A percentile compares a stretch with the other conserved stretches of the same genome.
Conservation (phyloP, 2,888 invertebrate genomes). For the Pardosa pseudoannulata region DNA sequence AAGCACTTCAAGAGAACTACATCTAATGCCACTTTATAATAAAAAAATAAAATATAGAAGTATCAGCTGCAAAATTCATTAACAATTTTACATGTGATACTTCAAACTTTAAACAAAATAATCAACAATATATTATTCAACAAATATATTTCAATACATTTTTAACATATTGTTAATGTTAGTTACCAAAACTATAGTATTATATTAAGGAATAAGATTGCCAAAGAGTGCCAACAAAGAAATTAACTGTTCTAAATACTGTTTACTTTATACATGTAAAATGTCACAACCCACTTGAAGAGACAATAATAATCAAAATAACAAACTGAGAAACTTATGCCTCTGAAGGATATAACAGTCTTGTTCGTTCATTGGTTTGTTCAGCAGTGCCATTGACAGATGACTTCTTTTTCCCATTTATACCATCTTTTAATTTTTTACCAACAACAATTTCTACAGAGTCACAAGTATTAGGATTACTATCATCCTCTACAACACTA, state of each 20-base stretch:
- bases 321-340: conserved; percentile 24
- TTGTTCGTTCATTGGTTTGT: conserved; percentile 68
- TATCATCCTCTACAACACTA: conserved; percentile 65
- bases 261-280: not conserved
- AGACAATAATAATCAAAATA: not conserved
- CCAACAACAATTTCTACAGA: conserved; percentile 55
- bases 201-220: not conserved
- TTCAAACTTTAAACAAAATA: conserved; percentile 1
- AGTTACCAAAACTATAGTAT: not conserved
- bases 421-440: conserved; percentile 52
- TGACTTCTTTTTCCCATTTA: conserved; percentile 50
- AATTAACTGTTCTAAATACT: not conserved
- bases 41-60: conserved; percentile 13
- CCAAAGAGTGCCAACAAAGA: not conserved
- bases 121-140: conserved; percentile 10
- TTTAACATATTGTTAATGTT: not conserved
- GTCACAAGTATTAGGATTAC: conserved; percentile 26
- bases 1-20: not conserved
- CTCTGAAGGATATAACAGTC: conserved; percentile 64
- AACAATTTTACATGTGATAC: not conserved
- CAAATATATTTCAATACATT: not conserved
- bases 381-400: conserved; percentile 64
- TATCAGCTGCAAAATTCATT: conserved; percentile 2
- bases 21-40: not conserved
- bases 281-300: not conserved